Conservation (phyloP, 2,113 vertebrate species). For the Forbesichthys agassizii region DNA sequence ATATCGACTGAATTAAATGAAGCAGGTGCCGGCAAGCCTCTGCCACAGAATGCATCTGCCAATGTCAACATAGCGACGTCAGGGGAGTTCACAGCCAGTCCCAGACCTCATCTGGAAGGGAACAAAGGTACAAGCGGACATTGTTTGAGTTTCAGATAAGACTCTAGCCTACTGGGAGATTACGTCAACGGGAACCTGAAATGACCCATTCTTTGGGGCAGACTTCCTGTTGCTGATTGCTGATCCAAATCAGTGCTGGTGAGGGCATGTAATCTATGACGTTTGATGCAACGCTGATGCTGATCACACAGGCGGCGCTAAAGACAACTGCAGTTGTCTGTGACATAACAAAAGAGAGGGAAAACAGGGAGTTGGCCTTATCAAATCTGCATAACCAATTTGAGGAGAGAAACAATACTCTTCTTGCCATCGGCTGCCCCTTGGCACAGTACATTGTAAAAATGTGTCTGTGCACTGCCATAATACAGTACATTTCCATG, state of each 20-base stretch:
- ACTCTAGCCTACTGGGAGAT: neutral
- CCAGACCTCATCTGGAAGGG: constrained; percentile 34
- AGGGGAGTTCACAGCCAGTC: constrained; percentile 6
- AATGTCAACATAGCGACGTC: constrained; percentile 20
- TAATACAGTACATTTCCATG: no score
- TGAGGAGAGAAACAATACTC: no score
- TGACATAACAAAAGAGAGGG: no score
- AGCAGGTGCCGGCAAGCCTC: constrained; percentile 33
- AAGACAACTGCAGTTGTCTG: no score
- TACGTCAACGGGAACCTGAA: constrained; percentile 1
- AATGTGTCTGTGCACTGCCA: no score
- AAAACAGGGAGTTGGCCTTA: no score
- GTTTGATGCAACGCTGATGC: neutral
- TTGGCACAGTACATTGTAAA: no score
- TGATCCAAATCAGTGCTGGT: constrained; percentile 31
- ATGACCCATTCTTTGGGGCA: constrained; percentile 13
- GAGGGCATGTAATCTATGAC: constrained; percentile 24
- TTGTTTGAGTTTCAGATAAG: constrained; percentile 28
- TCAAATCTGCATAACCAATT: no score
- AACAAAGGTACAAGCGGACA: constrained; percentile 20
- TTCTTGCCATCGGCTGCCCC: no score
- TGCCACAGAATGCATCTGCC: constrained; percentile 39
- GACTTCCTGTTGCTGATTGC: constrained; percentile 10
- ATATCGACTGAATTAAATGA: constrained; percentile 39
- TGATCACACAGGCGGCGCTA: no score